Evolutionary conservation across 1,140 invertebrate species (phyloP), one percentile per base, ranked within the genome.

Genomic region (Nasonia giraulti): DNA sequence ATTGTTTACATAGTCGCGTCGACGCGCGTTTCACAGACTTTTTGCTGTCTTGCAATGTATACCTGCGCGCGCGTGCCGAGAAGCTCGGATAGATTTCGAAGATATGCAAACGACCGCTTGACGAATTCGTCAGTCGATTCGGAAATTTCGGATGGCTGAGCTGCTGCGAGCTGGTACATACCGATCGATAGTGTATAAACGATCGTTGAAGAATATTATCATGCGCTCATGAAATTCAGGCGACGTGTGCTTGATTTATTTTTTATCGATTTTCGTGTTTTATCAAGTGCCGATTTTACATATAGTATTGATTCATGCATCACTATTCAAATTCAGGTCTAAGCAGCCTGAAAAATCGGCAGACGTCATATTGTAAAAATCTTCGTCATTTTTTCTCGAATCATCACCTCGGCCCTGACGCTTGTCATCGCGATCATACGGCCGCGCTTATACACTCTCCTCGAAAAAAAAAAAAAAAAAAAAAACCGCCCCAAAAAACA

Each of bases 81-180:
- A 8, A 2, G 40, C 50, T 68, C 62, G 62, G 33, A 80, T 68
- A 66, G 62, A 80, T 69, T 69, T 69, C 40, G 23, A 80, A 69
- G n/a, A 69, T 80, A 80, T 80, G 66, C 78, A 69, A 80, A 80
- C 78, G n/a, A 80, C 33, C 68, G 69, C 68, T 23, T 31, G 20
- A 80, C 66, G 78, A 66, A 80, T 80, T 79, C 50, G 12, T 55
- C 76, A n/a, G 20, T 68, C 55, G 23, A 68, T 80, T 81, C 71
- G n/a, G 79, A 68, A 81, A 71, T 81, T 71, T 44, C 79, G 71
- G 23, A 20, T 20, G 17, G 5, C 33, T 37, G 33, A 62, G 55
- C 55, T n/a, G 55, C 55, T n/a, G n/a, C n/a, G 17, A 62, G 27
- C 27, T 62, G 3, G 47, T 50, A 17, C 10, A 50, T 50, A 50